Evolutionary conservation across 2,113 vertebrate genomes (phyloP).

Genomic region (Megatriorchis doriae): DNA sequence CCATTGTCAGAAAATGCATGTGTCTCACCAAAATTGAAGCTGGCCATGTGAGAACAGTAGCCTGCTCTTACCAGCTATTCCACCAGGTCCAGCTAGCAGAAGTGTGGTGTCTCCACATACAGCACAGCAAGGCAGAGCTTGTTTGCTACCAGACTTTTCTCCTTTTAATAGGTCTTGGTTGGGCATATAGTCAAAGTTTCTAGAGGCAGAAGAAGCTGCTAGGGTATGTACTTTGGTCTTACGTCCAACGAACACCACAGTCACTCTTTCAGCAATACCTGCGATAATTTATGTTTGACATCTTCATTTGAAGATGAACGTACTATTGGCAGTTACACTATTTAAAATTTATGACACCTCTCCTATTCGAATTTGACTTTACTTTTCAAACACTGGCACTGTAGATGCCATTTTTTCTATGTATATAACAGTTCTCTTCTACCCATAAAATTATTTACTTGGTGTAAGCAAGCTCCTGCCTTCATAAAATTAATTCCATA

Average conservation of each 20-base stretch:
- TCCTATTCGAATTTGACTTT: neutral
- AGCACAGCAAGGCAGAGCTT: neutral
- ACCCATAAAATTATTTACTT: neutral
- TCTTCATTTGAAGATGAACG: neutral
- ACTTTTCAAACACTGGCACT: neutral
- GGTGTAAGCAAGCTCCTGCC: neutral
- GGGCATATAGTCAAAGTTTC: neutral
- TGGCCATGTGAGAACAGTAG: neutral
- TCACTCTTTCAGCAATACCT: neutral
- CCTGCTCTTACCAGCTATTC: neutral
- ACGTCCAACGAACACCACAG: neutral
- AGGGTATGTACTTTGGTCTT: neutral
- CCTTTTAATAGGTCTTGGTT: neutral
- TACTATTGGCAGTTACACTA: neutral
- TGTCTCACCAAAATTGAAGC: neutral
- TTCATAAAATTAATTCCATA: neutral
- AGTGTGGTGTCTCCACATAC: neutral
- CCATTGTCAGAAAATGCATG: accelerated
- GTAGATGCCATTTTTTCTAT: neutral
- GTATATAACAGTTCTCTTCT: neutral
- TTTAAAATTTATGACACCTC: neutral
- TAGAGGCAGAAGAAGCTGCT: neutral
- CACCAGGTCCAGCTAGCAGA: neutral
- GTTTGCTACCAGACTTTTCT: neutral
- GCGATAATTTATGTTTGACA: neutral